A percentile compares a stretch with the other conserved stretches of the same genome.
Conservation (phyloP, 2,797 vertebrate genomes). For the Brachyalestes nurse region DNA sequence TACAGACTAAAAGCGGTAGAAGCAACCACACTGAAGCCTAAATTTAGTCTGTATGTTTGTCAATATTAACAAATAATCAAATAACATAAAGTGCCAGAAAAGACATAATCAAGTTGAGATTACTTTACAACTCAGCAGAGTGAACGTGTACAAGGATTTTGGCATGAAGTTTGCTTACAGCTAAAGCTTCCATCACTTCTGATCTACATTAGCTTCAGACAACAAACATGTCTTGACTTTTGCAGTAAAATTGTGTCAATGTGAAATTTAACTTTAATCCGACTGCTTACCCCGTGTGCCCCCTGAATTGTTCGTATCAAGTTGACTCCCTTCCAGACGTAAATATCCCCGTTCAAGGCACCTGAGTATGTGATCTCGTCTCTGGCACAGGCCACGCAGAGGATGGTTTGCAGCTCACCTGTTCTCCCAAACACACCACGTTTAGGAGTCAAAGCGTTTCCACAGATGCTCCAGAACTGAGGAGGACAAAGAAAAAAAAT, state of each 20-base stretch:
- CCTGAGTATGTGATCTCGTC: conserved; percentile 98
- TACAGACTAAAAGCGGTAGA: no score
- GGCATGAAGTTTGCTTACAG: no score
- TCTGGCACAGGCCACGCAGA: conserved; percentile 95
- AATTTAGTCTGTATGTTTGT: no score
- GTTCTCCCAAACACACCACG: conserved; percentile 97
- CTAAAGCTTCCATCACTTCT: no score
- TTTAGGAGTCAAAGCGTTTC: conserved; percentile 95
- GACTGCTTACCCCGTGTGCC: conserved; percentile 89
- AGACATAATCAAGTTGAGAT: no score
- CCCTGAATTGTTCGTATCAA: conserved; percentile 93
- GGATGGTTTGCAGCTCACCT: conserved; percentile 96
- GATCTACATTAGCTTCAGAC: no score
- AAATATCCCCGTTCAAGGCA: conserved; percentile 96
- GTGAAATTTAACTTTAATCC: no score
- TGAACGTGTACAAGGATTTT: no score
- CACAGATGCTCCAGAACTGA: conserved; percentile 98
- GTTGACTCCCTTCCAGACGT: conserved; percentile 97
- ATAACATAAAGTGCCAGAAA: no score
- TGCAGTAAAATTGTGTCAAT: background rate
- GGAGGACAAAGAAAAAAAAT: conserved; percentile 66
- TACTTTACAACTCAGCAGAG: no score
- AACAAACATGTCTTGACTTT: background rate
- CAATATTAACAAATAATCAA: no score
- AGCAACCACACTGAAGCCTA: no score